Conservation (phyloP, 1,140 invertebrate species). For the Habropoda laboriosa region DNA sequence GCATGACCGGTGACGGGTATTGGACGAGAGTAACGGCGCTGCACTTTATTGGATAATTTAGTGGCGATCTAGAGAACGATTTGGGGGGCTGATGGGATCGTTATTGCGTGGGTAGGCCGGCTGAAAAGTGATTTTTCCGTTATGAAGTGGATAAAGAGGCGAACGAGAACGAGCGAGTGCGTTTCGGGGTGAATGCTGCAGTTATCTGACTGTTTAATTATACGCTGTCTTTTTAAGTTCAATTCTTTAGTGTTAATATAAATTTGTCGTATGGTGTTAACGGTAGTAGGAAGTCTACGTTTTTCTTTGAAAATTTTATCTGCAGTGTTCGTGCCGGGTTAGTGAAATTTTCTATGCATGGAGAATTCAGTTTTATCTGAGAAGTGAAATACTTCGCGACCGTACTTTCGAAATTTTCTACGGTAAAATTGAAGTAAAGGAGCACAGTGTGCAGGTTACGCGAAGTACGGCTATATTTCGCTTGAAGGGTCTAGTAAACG, state of each 20-base stretch:
- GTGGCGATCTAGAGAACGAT: slow-evolving; percentile 30
- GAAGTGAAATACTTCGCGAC: neutral
- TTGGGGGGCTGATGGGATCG: slow-evolving; percentile 36
- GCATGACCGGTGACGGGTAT: slow-evolving; percentile 30
- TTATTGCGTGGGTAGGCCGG: slow-evolving; percentile 22
- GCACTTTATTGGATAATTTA: slow-evolving; percentile 39
- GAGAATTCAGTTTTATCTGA: neutral
- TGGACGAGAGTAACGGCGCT: slow-evolving; percentile 37
- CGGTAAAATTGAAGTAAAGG: neutral
- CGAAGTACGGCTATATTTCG: no score
- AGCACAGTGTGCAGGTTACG: neutral
- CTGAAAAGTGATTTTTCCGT: slow-evolving; percentile 40
- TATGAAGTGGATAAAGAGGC: slow-evolving; percentile 12
- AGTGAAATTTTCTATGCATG: no score
- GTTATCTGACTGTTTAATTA: neutral
- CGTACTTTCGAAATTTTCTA: neutral
- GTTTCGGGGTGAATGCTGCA: neutral
- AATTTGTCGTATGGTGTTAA: no score
- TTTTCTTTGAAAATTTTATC: no score
- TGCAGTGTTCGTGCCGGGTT: no score
- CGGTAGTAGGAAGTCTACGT: no score
- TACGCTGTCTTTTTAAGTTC: no score
- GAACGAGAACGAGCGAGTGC: neutral
- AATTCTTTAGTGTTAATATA: no score
- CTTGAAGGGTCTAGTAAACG: no score